These are phyloP conservation scores for Scaptomyza tumidula DNA, from an alignment of 2,888 invertebrate genomes.

Conservation along the genomic window DNA sequence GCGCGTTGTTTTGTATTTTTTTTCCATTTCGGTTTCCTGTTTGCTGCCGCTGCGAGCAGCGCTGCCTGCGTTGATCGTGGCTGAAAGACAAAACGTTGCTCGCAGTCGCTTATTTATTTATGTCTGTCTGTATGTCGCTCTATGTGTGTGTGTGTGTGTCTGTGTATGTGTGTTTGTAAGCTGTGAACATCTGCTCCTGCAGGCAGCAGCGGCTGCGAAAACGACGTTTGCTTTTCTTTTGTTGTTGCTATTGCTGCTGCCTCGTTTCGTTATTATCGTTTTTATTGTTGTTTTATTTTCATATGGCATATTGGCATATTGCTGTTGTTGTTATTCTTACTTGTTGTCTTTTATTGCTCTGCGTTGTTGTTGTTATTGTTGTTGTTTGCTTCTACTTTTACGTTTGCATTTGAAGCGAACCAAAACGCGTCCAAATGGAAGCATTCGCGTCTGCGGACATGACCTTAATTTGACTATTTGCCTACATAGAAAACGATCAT, in stretches of 20 bases:
- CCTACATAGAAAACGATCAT: constrained; percentile 6
- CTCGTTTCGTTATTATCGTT: constrained; percentile 75
- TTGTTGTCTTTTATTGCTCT: constrained; percentile 28
- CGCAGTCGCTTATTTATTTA: constrained; percentile 78
- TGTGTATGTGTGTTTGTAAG: constrained; percentile 61
- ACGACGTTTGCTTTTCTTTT: constrained; percentile 65
- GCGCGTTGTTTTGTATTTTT: constrained; percentile 33
- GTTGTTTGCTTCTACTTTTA: constrained; percentile 28
- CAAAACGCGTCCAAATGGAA: constrained; percentile 66
- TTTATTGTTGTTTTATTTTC: constrained; percentile 76
- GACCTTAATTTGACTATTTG: constrained; percentile 55
- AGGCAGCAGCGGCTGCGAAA: constrained; percentile 63
- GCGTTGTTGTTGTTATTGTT: constrained; percentile 17
- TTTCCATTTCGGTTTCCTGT: constrained; percentile 70
- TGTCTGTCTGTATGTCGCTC: constrained; percentile 66
- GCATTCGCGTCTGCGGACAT: constrained; percentile 44
- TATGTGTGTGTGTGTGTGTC: constrained; percentile 17
- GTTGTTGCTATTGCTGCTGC: constrained; percentile 54
- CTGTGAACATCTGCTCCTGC: constrained; percentile 84
- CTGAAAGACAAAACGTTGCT: constrained; percentile 65
- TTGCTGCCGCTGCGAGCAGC: constrained; percentile 58
- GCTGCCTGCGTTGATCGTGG: constrained; percentile 70
- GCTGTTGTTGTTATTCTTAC: constrained; percentile 31
- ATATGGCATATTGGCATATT: constrained; percentile 63
- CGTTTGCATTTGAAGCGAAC: constrained; percentile 32